Evolutionary conservation across 2,888 invertebrate species (phyloP).

Genomic region (Chymomyza procnemis): DNA sequence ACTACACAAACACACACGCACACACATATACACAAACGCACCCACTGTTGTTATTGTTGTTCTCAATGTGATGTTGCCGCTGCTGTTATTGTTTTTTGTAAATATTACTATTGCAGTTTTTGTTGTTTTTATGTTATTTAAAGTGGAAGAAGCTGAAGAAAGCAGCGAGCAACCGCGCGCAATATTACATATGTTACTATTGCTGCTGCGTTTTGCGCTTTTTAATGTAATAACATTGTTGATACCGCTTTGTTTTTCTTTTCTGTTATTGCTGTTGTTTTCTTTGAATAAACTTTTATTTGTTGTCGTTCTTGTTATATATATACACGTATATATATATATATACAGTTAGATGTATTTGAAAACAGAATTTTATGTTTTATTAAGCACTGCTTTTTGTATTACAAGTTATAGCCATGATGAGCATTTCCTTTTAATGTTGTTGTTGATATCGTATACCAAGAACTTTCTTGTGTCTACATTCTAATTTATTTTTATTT

Average conservation of each 20-base stretch:
- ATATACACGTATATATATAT: neutral
- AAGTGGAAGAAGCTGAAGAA: constrained; percentile 17
- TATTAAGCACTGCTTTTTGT: constrained; percentile 14
- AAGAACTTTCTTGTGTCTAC: constrained; percentile 31
- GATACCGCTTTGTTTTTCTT: too few relatives aligned
- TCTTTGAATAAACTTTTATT: constrained; percentile 6
- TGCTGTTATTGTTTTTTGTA: neutral
- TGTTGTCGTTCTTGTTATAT: neutral
- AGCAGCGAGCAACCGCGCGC: constrained; percentile 24
- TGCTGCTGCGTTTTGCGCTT: constrained; percentile 26
- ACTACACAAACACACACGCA: too few relatives aligned
- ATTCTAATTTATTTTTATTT: constrained; percentile 39
- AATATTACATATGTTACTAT: constrained; percentile 23
- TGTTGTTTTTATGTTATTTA: neutral
- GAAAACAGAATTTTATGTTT: neutral
- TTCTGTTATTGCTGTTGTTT: constrained; percentile 13
- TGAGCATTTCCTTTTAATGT: constrained; percentile 20
- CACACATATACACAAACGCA: too few relatives aligned
- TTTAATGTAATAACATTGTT: constrained; percentile 27
- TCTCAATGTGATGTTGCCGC: constrained; percentile 1
- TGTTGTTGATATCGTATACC: neutral
- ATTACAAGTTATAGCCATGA: neutral
- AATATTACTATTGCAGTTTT: neutral
- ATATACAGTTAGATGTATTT: neutral
- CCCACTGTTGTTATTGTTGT: neutral